Evolutionary conservation across 1,140 invertebrate species (phyloP), one percentile per base, ranked within the genome.

Genomic region (Apis dorsata): DNA sequence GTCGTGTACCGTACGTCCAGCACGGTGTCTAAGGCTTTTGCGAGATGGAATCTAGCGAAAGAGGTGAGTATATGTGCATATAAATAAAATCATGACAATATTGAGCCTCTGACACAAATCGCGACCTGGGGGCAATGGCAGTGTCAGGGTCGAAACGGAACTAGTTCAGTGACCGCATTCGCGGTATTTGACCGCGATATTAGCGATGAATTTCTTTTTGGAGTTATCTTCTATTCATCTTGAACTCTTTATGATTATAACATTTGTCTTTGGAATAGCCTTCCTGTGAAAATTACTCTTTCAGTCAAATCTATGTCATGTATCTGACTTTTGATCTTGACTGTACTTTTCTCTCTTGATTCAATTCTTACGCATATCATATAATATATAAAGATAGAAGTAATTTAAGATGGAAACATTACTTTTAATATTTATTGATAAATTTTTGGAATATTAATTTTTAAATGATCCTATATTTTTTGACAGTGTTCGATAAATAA

Each of bases 131-230:
- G 91, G 90, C 92, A 92, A 92, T 93, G 92, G 92, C 93, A 93
- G 93, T 93, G 93, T 93, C 93, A 93, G 93, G 93, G 93, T 93
- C 92, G 93, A 89, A 93, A 92, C 89, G 89, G 89, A 93, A 91
- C 90, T 93, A 90, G 93, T 93, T 93, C 92, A 93, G 85, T 92
- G 93, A 93, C 92, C 92, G 93, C 91, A 90, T 91, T 93, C 81
- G 71, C 69, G 79, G 57, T 53, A 68, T 81, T 81, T n/a, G 57
- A 83, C 55, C 51, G 57, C 28, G 79, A 70, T 69, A 79, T 69
- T 74, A 34, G 10, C 21, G 15, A n/a, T 60, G 53, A 68, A 72
- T 74, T 59, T 57, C 76, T 17, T 57, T 24, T 53, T 17, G 5
- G 13, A 17, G 7, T 13, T 19, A 51, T 60, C 65, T 15, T 49